Evolutionary conservation across 2,888 invertebrate genomes (phyloP).

Genomic region (Drosophila histrio): DNA sequence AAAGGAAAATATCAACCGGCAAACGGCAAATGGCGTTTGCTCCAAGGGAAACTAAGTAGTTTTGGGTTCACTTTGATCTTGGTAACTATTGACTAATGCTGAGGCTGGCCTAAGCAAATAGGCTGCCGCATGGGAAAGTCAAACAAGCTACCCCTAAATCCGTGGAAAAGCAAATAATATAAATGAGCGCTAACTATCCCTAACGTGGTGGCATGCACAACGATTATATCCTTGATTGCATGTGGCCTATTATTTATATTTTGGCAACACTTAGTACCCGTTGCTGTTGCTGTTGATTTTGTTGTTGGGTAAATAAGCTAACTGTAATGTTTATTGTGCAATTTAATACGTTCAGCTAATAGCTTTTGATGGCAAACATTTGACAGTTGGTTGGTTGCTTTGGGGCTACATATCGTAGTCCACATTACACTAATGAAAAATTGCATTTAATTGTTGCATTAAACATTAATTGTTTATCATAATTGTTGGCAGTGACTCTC

Average conservation of each 20-base stretch:
- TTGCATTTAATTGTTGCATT: conserved; percentile 42
- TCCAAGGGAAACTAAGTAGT: conserved; percentile 38
- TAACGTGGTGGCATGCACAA: background rate
- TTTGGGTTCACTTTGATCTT: conserved; percentile 65
- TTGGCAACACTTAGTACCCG: conserved; percentile 30
- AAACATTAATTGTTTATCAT: conserved; percentile 48
- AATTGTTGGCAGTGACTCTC: conserved; percentile 18
- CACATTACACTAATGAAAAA: conserved; percentile 32
- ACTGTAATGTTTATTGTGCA: conserved; percentile 51
- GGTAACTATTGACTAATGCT: conserved; percentile 67
- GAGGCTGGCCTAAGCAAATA: conserved; percentile 57
- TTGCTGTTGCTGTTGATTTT: conserved; percentile 29
- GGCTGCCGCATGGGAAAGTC: conserved; percentile 59
- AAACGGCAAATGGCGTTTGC: conserved; percentile 32
- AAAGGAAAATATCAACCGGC: conserved; percentile 1
- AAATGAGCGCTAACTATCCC: conserved; percentile 42
- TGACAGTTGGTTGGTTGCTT: conserved; percentile 42
- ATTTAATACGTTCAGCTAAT: conserved; percentile 71
- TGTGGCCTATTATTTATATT: conserved; percentile 62
- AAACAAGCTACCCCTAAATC: conserved; percentile 48
- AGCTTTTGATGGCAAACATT: conserved; percentile 56
- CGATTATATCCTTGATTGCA: conserved; percentile 22
- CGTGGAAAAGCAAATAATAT: conserved; percentile 52
- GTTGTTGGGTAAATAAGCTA: conserved; percentile 48
- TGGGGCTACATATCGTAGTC: background rate